Base-by-base conservation (phyloP, 2,113 vertebrate species). In the Forbesichthys papilliferus region DNA sequence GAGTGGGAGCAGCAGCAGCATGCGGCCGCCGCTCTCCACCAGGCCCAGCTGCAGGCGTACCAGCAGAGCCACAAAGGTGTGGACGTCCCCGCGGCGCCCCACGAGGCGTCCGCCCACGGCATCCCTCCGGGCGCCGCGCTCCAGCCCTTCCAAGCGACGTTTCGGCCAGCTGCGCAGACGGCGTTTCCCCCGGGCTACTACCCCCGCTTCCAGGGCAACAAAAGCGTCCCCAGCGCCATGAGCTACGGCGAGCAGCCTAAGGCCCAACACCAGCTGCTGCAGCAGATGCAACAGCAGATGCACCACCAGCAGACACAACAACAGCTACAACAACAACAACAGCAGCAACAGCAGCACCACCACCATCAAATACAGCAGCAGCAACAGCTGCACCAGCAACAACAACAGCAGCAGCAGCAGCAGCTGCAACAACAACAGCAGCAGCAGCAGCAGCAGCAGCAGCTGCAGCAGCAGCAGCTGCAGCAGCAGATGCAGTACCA, bases 141-240 rank as follows among this genome's bases (percentile, higher is more conserved):
- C 86, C 96, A 99, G 59, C 91, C 96, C 67, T 98, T 98, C 83
- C 97, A 97, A 82, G 53, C 96, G 66, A 95, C 96, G 0, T 99
- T 98, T 34, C 93, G 96, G 73, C 92, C 95, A 75, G 94, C 91
- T 86, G 96, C 96, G 83, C 95, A 93, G 20, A 91, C 84, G 51
- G 85, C 91, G 80, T 93, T 94, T 79, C 78, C 90, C 11, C 61
- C 93, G 10, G 92, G 93, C 6, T 90, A 95, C 64, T 92, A 95
- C 76, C 91, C 95, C 0, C 94, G 94, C 69, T 98, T 96, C 84
- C 93, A 94, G 42, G 92, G 94, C 47, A 92, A 80, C 69, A 90
- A 89, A 63, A 73, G 68, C 4, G 66, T 89, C 56, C 78, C 82
- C 3, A 2, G 27, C 27, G 78, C 78, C 70, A 68, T 90, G 75